phyloP scores from a whole-genome alignment of 2,888 invertebrate species.

The Harmothoe impar region DNA sequence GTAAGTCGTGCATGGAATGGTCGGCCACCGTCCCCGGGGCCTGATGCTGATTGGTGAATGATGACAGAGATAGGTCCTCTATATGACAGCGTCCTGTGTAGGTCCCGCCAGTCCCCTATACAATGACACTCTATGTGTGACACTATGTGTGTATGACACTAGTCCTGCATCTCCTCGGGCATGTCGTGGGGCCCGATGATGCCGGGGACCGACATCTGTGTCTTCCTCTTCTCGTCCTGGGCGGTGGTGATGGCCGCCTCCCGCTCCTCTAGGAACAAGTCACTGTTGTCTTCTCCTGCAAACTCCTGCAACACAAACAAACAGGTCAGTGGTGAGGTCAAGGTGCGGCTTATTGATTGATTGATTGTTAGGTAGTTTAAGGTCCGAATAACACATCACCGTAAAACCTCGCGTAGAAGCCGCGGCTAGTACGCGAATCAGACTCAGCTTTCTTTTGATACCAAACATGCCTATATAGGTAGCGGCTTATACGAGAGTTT shows the following conservation, averaged over 20 bases:
- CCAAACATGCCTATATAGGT: too few species aligned
- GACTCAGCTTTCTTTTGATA: too few species aligned
- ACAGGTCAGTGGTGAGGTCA: neutral
- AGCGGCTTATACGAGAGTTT: too few species aligned
- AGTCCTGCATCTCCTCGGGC: conserved; percentile 83
- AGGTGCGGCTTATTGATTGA: neutral
- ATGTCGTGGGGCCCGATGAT: conserved; percentile 86
- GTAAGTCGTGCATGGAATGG: conserved; percentile 56
- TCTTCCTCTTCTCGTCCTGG: conserved; percentile 95
- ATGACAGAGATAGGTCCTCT: neutral
- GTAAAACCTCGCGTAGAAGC: too few species aligned
- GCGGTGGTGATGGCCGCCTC: conserved; percentile 94
- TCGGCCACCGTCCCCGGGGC: neutral
- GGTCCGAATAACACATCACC: too few species aligned
- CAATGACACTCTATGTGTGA: too few species aligned
- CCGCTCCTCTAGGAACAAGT: conserved; percentile 98
- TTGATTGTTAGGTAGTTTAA: too few species aligned
- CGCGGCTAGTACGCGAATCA: too few species aligned
- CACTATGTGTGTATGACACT: neutral
- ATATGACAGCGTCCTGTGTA: neutral
- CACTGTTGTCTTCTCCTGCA: conserved; percentile 98
- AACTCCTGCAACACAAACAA: conserved; percentile 90
- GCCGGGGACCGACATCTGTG: conserved; percentile 97
- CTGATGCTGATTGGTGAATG: conserved; percentile 16
- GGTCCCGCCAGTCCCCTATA: neutral